These are phyloP conservation scores for Laticauda colubrina DNA, from an alignment of 2,113 vertebrate species.

Conservation along the genomic window DNA sequence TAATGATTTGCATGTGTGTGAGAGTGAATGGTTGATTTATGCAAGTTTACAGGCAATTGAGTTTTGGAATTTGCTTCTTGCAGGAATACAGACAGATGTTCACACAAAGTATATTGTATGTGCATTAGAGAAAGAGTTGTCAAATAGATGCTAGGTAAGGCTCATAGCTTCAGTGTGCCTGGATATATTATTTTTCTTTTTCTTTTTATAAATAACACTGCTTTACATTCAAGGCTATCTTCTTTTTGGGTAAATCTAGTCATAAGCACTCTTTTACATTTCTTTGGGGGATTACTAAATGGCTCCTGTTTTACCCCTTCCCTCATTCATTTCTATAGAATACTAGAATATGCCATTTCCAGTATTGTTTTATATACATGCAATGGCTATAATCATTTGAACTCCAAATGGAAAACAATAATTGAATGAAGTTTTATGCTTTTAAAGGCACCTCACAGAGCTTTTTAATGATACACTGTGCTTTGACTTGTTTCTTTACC, in stretches of 20 bases:
- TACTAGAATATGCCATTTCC: constrained; percentile 5
- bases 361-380: constrained; percentile 9
- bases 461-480: neutral
- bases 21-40: neutral
- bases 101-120: neutral
- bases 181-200: neutral
- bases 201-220: neutral
- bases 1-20: neutral
- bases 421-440: constrained; percentile 15
- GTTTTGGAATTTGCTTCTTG: neutral
- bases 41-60: neutral
- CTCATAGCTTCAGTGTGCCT: neutral
- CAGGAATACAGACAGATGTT: neutral
- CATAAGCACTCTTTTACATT: neutral
- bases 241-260: neutral
- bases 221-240: neutral
- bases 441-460: constrained; percentile 16
- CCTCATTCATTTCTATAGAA: neutral
- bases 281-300: neutral
- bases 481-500: accelerated
- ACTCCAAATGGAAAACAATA: neutral
- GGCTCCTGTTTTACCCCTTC: no score
- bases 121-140: neutral
- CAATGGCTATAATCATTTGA: neutral
- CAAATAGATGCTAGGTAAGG: neutral